Percentiles rank a stretch among this genome's conserved stretches.
Evolutionary conservation across 1,140 invertebrate genomes (phyloP).

Genomic region (Notospermus geniculatus): DNA sequence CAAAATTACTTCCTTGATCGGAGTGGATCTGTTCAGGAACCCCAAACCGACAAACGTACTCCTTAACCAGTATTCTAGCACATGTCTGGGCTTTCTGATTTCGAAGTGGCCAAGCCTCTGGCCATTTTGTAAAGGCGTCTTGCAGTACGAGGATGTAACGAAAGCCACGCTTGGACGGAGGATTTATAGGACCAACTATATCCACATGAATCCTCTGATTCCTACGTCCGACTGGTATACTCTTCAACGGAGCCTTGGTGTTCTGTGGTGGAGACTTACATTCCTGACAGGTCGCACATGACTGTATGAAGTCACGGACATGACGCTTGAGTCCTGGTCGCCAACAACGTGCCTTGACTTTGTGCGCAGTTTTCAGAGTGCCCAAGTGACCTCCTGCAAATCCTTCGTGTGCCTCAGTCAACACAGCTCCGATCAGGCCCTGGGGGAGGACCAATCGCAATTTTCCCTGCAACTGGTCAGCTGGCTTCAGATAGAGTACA

Average conservation of each 20-base stretch:
- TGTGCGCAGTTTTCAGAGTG: constrained; percentile 22
- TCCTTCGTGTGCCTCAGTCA: constrained; percentile 20
- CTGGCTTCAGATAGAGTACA: constrained; percentile 19
- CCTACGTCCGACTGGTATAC: not conserved
- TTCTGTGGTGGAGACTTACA: constrained; percentile 7
- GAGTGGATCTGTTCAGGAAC: constrained; percentile 7
- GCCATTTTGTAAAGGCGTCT: constrained; percentile 38
- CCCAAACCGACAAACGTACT: constrained; percentile 14
- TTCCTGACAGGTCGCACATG: constrained; percentile 15
- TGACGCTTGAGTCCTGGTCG: constrained; percentile 18
- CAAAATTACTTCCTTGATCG: constrained; percentile 17
- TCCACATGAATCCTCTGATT: constrained; percentile 22
- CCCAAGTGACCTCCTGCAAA: constrained; percentile 21
- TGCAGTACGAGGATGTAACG: constrained; percentile 31
- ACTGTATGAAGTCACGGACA: not conserved
- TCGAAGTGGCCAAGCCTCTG: constrained; percentile 27
- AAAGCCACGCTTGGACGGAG: constrained; percentile 19
- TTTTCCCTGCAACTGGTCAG: constrained; percentile 6
- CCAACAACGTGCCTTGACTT: constrained; percentile 15
- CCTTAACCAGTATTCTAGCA: constrained; percentile 29
- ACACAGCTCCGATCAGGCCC: constrained; percentile 3
- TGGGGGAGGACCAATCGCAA: constrained; percentile 13
- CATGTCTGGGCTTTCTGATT: constrained; percentile 34
- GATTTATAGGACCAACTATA: constrained; percentile 14
- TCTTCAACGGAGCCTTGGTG: constrained; percentile 10